Evolutionary conservation across 2,888 invertebrate species (phyloP), one percentile per base, ranked within the genome.

Genomic region (Sesia apiformis): DNA sequence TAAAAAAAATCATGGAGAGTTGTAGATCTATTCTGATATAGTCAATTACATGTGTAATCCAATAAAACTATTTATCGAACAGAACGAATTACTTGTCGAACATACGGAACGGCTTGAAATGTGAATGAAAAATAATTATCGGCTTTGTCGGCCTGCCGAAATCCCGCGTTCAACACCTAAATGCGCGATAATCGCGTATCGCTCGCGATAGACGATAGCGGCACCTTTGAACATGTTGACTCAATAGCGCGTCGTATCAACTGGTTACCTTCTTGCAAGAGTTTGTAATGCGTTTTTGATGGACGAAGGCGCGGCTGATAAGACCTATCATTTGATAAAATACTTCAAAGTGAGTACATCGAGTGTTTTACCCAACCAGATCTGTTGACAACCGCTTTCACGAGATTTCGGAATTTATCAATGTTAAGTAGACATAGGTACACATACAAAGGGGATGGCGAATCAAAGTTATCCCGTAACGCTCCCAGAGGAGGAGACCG

Each of bases 121-220:
- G 66, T 76, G 70, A 77, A 78, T 77, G 71, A 77, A 76, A 84
- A 84, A 84, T 84, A 82, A 88, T 87, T 84, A 84, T 62, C 58
- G 60, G 73, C 84, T 88, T 88, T 89, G 87, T 85, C 86, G 86
- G 84, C 69, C 75, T 74, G 81, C 84, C 84, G 80, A 87, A 88
- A 87, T 87, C 84, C 83, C 70, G 77, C 78, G 78, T 78, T 76
- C 71, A 78, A 80, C 23, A 46, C 46, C 7, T 83, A 81, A 74
- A 78, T 78, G 71, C 72, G 67, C 73, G 78, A 81, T 86, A 70
- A 83, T 79, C 78, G 77, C 72, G 68, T 69, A 70, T 67, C 61
- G 65, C 65, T 58, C 38, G 61, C 60, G 88, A 89, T 89, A 88
- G 23, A 46, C 8, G 23, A 23, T 23, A 23, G n/a, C n/a, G 88